Evolutionary conservation across 2,888 invertebrate species (phyloP).

Genomic region (Tholera decimalis): DNA sequence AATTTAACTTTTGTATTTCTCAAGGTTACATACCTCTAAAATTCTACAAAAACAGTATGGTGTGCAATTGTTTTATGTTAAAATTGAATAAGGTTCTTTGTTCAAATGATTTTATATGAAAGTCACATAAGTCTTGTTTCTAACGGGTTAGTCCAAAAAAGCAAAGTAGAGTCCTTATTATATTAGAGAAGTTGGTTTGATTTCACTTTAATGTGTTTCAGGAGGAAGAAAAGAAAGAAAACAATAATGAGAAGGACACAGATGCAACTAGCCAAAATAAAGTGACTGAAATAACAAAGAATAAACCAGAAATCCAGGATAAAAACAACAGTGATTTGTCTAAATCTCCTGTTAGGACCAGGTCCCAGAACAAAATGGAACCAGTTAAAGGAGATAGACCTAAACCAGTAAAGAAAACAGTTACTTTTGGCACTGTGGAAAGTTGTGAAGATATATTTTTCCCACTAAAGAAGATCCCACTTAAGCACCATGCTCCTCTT

Average conservation of each 20-base stretch:
- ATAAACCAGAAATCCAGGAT: constrained; percentile 73
- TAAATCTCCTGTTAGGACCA: constrained; percentile 87
- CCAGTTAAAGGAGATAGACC: constrained; percentile 83
- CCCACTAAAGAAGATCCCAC: constrained; percentile 90
- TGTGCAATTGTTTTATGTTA: background rate
- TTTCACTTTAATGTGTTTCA: constrained; percentile 69
- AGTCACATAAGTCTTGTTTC: background rate
- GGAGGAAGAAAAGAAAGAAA: constrained; percentile 91
- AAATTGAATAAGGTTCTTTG: background rate
- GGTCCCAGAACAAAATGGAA: constrained; percentile 90
- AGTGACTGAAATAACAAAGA: constrained; percentile 72
- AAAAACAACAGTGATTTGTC: constrained; percentile 75
- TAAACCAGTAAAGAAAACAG: constrained; percentile 92
- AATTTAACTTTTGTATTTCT: constrained; percentile 24
- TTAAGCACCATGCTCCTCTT: constrained; percentile 92
- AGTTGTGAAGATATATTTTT: constrained; percentile 92
- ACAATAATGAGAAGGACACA: constrained; percentile 83
- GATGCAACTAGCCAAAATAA: constrained; percentile 77
- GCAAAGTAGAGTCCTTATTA: background rate
- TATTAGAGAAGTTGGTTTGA: constrained; percentile 8
- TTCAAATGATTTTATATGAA: background rate
- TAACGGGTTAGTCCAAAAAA: background rate
- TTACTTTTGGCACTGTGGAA: constrained; percentile 92
- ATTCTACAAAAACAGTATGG: background rate
- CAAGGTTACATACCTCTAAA: constrained; percentile 49